Percentiles rank a stretch among this genome's conserved stretches.
These are phyloP conservation scores for Colletes gigas DNA, from an alignment of 1,140 invertebrate species.

Conservation along the genomic window DNA sequence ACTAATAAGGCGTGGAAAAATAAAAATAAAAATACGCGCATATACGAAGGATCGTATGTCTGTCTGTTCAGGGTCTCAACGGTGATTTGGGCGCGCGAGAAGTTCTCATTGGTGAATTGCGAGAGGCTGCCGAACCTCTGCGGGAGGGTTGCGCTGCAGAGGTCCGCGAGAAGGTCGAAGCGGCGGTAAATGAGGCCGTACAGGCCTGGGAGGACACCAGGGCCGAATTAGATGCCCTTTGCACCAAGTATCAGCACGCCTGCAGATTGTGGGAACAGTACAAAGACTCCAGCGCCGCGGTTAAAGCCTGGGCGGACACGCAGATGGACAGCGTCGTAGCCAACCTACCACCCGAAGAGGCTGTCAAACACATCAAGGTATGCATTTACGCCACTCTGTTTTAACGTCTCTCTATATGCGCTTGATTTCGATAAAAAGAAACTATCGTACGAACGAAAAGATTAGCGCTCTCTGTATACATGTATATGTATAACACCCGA, in stretches of 20 bases:
- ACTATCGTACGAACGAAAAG: too few species aligned
- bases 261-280: constrained; percentile 90
- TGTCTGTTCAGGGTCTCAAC: constrained; percentile 81
- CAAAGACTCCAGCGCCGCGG: constrained; percentile 87
- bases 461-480: too few species aligned
- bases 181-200: constrained; percentile 87
- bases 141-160: constrained; percentile 85
- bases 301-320: constrained; percentile 87
- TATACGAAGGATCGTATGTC: background rate
- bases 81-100: constrained; percentile 86
- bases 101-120: constrained; percentile 86
- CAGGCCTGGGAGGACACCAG: constrained; percentile 89
- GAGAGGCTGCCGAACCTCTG: constrained; percentile 86
- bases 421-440: too few species aligned
- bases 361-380: constrained; percentile 85
- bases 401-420: background rate
- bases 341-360: constrained; percentile 84
- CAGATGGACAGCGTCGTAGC: constrained; percentile 85
- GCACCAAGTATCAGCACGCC: constrained; percentile 87
- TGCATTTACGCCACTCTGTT: constrained; percentile 48
- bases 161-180: constrained; percentile 86
- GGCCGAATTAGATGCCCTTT: constrained; percentile 86
- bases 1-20: too few species aligned
- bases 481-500: constrained; percentile 20
- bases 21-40: too few species aligned